Evolutionary conservation across 2,113 vertebrate species (phyloP).

Genomic region (Seriola rivoliana): DNA sequence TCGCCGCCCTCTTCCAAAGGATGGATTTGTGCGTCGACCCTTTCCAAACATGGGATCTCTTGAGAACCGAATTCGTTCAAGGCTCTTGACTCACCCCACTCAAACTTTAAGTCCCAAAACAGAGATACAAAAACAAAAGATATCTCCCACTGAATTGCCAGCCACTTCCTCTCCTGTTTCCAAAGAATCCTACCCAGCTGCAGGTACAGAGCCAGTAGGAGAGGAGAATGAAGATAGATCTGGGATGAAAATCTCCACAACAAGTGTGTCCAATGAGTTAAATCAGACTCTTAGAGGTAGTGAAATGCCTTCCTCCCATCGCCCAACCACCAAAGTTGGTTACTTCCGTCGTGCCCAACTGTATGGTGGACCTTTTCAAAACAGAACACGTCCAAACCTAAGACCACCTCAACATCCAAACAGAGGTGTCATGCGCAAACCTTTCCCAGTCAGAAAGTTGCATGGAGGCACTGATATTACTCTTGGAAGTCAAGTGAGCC

Average conservation of each 20-base stretch:
- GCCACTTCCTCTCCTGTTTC: not conserved
- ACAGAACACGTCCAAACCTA: slow-evolving; percentile 45
- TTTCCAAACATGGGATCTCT: slow-evolving; percentile 8
- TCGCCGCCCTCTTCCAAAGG: slow-evolving; percentile 2
- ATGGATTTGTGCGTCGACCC: not conserved
- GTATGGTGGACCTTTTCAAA: slow-evolving; percentile 39
- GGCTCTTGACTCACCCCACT: slow-evolving; percentile 5
- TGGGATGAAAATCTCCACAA: not conserved
- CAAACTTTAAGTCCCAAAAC: slow-evolving; percentile 18
- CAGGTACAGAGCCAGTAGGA: not conserved
- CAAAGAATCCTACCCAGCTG: not conserved
- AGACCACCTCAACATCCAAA: slow-evolving; percentile 42
- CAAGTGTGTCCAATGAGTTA: not conserved
- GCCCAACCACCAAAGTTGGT: slow-evolving; percentile 3
- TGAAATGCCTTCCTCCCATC: not conserved
- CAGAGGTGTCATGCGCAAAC: slow-evolving; percentile 24
- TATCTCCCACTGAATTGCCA: slow-evolving; percentile 3
- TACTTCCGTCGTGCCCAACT: not conserved
- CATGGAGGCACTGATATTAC: not conserved
- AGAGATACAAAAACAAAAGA: not conserved
- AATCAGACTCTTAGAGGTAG: slow-evolving; percentile 20
- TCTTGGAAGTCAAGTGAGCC: slow-evolving; percentile 19
- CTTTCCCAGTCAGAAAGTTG: slow-evolving; percentile 30
- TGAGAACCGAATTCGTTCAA: slow-evolving; percentile 46
- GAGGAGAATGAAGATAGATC: not conserved